phyloP scores from a whole-genome alignment of 2,113 vertebrate species.

The Phocoena phocoena region DNA sequence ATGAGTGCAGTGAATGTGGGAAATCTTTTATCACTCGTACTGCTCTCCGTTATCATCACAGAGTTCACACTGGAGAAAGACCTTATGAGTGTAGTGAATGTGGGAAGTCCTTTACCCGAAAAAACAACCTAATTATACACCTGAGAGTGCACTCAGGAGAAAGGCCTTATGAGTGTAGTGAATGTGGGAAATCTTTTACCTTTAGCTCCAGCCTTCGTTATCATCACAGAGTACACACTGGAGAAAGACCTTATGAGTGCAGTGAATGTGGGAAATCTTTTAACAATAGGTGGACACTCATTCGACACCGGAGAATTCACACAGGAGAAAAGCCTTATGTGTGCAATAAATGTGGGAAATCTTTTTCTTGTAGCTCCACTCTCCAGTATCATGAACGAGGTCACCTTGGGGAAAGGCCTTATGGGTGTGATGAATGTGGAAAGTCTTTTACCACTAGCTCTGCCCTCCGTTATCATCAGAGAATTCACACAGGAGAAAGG shows the following conservation, averaged over 20 bases:
- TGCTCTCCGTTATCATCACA: slow-evolving; percentile 19
- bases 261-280: slow-evolving; percentile 36
- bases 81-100: not conserved
- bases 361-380: not conserved
- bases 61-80: slow-evolving; percentile 39
- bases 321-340: slow-evolving; percentile 36
- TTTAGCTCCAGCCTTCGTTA: slow-evolving; percentile 17
- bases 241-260: slow-evolving; percentile 33
- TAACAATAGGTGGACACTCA: not conserved
- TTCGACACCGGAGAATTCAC: slow-evolving; percentile 31
- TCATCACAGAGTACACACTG: slow-evolving; percentile 16
- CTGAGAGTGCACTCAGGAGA: slow-evolving; percentile 6
- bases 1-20: not conserved
- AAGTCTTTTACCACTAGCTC: slow-evolving; percentile 18
- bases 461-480: slow-evolving; percentile 19
- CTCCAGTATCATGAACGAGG: slow-evolving; percentile 10
- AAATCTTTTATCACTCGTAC: slow-evolving; percentile 13
- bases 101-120: not conserved
- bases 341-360: slow-evolving; percentile 36
- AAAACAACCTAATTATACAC: not conserved
- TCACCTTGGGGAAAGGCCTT: slow-evolving; percentile 38
- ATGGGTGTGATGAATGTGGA: not conserved
- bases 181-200: slow-evolving; percentile 45
- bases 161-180: slow-evolving; percentile 14
- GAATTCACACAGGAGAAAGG: slow-evolving; percentile 39